phyloP scores from a whole-genome alignment of 2,113 vertebrate species.

The Anseranas semipalmata region DNA sequence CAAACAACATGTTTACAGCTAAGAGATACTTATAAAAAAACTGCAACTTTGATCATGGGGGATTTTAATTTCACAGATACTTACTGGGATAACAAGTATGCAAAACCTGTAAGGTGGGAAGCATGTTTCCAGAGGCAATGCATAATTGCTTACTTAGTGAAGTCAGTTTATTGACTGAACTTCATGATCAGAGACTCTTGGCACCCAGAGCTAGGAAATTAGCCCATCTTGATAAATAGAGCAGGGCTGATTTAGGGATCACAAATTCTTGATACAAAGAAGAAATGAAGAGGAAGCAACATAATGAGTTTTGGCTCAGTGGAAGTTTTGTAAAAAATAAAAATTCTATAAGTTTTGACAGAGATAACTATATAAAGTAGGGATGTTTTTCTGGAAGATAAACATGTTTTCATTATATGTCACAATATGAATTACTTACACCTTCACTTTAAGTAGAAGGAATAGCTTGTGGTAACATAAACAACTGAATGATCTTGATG shows the following conservation, averaged over 20 bases:
- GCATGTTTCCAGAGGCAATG: slow-evolving; percentile 72
- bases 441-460: slow-evolving; percentile 16
- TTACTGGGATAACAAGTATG: slow-evolving; percentile 76
- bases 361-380: background rate
- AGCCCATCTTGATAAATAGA: slow-evolving; percentile 58
- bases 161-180: slow-evolving; percentile 75
- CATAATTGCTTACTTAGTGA: slow-evolving; percentile 76
- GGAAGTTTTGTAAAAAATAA: slow-evolving; percentile 9
- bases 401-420: background rate
- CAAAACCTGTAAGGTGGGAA: slow-evolving; percentile 72
- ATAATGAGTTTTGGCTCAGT: background rate
- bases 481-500: slow-evolving; percentile 34
- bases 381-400: slow-evolving; percentile 22
- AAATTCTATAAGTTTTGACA: background rate
- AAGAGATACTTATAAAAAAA: slow-evolving; percentile 66
- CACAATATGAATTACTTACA: slow-evolving; percentile 1
- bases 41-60: slow-evolving; percentile 73
- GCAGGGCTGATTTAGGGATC: slow-evolving; percentile 33
- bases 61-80: slow-evolving; percentile 76
- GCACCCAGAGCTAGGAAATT: slow-evolving; percentile 61
- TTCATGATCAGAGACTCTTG: slow-evolving; percentile 67
- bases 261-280: background rate
- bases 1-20: slow-evolving; percentile 73
- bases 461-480: slow-evolving; percentile 54
- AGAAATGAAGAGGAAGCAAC: background rate